A percentile compares a stretch with the other conserved stretches of the same genome.
Conservation (phyloP, 2,113 vertebrate genomes). For the Silurus asotus region DNA sequence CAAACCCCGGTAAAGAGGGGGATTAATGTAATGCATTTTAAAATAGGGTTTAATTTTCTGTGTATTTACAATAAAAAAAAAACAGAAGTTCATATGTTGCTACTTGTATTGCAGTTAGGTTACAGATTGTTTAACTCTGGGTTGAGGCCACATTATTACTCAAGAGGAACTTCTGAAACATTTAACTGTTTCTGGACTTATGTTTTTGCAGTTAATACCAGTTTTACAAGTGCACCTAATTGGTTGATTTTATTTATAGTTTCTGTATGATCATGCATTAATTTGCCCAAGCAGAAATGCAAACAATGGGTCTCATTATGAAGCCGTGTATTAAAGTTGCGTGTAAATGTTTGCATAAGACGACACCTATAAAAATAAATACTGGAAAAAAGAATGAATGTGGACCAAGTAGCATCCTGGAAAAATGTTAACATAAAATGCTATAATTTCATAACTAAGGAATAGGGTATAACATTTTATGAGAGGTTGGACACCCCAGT, state of each 20-base stretch:
- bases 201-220: neutral
- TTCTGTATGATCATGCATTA: neutral
- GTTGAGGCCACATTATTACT: neutral
- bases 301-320: neutral
- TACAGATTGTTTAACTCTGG: neutral
- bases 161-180: neutral
- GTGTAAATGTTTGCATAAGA: neutral
- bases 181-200: neutral
- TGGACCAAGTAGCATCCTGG: too few relatives aligned
- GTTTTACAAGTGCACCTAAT: neutral
- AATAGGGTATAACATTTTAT: too few relatives aligned
- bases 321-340: neutral
- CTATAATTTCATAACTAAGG: too few relatives aligned
- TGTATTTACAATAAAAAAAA: neutral
- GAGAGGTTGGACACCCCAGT: too few relatives aligned
- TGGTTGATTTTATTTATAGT: neutral
- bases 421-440: too few relatives aligned
- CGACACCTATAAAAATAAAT: neutral
- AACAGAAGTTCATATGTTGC: conserved; percentile 7
- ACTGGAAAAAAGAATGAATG: too few relatives aligned
- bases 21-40: too few relatives aligned
- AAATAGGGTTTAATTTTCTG: neutral
- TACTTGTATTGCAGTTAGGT: neutral
- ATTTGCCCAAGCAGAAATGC: neutral
- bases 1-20: too few relatives aligned